Evolutionary conservation across 2,797 vertebrate genomes (phyloP), one percentile per base, ranked within the genome.

Genomic region (Gymnothorax reevesii): DNA sequence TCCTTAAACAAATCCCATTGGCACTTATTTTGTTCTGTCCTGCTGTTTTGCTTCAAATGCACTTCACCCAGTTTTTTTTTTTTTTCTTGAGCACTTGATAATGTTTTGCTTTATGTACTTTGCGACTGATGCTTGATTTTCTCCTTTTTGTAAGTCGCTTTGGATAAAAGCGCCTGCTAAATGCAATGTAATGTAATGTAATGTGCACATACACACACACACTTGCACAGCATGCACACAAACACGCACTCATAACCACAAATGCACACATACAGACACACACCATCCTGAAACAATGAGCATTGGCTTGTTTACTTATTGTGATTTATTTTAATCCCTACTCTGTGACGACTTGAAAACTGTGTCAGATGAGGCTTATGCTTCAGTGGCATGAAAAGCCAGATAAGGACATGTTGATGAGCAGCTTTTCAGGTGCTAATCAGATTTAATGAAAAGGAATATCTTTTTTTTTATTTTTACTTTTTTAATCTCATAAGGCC

Each of bases 361-460:
- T 75, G 33, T 75, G 71, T 75, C 71, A 42, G 25, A 75, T 20
- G 64, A n/a, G 64, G 27, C 42, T 75, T 75, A 33, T 33, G 71
- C 25, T 42, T 75, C 33, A 42, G 25, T 17, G 71, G 71, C 71
- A 42, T 42, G 33, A 75, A 75, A 75, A 75, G 33, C 71, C 13
- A 15, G 13, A 42, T 69, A 69, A 69, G 22, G 22, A 69, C 71
- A 75, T 42, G 25, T 75, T 71, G 27, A 71, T 13, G 27, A 25
- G 69, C n/a, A 75, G 71, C 71, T 75, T 75, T 75, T 33, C 71
- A 42, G 71, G 71, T 42, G 33, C 33, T 33, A 75, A 75, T 42
- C 71, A 75, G 12, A 42, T 33, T 42, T 75, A 33, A 75, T 69
- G 64, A 69, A 75, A 33, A 33, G 71, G 10, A 75, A 75, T 75